Evolutionary conservation across 2,797 vertebrate genomes (phyloP), one percentile per base, ranked within the genome.

Genomic region (Numenius phaeopus): DNA sequence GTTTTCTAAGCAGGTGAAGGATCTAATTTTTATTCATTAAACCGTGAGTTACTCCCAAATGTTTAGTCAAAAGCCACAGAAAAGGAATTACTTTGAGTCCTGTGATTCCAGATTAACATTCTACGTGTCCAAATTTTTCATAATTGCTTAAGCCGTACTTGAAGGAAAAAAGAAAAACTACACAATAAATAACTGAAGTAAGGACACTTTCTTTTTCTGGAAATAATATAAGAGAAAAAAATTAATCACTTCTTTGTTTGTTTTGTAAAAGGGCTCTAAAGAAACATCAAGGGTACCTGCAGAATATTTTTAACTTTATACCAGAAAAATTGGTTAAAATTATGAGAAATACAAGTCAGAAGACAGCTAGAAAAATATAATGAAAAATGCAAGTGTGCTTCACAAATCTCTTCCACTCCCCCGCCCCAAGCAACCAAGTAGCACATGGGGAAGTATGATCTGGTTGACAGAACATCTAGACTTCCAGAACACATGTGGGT

Each of bases 51-150:
- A 94, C 92, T 76, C 50, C 29, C 47, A 66, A 76, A 79, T 66
- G 54, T 81, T 93, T 89, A 82, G 22, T 84, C 58, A 80, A 90
- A 87, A 92, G 50, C 27, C 3, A 14, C 13, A 84, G 40, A 49
- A 84, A 72, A 93, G 15, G 5, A 82, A 89, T 58, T 83, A 22
- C 42, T 65, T 79, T 0, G 3, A 89, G 59, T 65, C 77, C 32
- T 14, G 23, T 23, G 22, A 87, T 70, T 87, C 66, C 57, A 80
- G 44, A 90, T 73, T 79, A 92, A 79, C 30, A 89, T 80, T 83
- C 58, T 84, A n/a, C 1, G 1, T 23, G 46, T n/a, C 29, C 39
- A 79, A n/a, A 70, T 87, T 87, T 80, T 87, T 93, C 27, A 26
- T 29, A 59, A 66, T 46, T 88, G 29, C 73, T 75, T 46, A 57